phyloP scores from a whole-genome alignment of 2,888 invertebrate species.

The Platypus cylindrus region DNA sequence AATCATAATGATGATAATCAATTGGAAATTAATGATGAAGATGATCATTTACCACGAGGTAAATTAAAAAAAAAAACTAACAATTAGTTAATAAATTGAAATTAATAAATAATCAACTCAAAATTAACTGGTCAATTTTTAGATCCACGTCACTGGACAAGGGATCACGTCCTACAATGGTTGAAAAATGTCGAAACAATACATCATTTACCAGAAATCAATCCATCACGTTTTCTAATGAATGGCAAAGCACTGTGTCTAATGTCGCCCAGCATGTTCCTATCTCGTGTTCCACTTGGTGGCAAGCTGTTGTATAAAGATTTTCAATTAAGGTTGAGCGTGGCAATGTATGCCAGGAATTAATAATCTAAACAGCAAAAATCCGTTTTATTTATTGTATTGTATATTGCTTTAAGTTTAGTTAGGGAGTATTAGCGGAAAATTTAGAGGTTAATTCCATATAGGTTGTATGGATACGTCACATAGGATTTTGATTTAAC shows the following conservation, averaged over 20 bases:
- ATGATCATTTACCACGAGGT: constrained; percentile 30
- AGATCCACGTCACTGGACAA: constrained; percentile 62
- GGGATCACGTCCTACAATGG: constrained; percentile 59
- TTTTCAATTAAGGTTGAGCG: constrained; percentile 53
- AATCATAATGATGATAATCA: constrained; percentile 14
- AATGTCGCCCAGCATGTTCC: constrained; percentile 66
- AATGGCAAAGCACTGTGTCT: constrained; percentile 70
- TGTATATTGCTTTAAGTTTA: constrained; percentile 3
- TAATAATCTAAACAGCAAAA: no score
- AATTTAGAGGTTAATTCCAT: no score
- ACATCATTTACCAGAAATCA: constrained; percentile 44
- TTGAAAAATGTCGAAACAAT: constrained; percentile 42
- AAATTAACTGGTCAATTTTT: constrained; percentile 20
- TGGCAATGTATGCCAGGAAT: constrained; percentile 43
- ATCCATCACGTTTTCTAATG: constrained; percentile 56
- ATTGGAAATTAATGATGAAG: constrained; percentile 10
- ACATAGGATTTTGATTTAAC: no score
- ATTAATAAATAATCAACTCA: not conserved
- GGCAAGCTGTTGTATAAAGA: constrained; percentile 59
- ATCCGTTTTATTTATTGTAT: no score
- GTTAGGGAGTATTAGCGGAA: no score
- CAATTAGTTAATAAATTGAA: not conserved
- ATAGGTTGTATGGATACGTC: no score
- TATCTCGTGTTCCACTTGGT: constrained; percentile 52
- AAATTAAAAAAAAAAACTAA: constrained; percentile 3